These are phyloP conservation scores for Camelus bactrianus DNA, from an alignment of 2,113 vertebrate species.

Conservation along the genomic window DNA sequence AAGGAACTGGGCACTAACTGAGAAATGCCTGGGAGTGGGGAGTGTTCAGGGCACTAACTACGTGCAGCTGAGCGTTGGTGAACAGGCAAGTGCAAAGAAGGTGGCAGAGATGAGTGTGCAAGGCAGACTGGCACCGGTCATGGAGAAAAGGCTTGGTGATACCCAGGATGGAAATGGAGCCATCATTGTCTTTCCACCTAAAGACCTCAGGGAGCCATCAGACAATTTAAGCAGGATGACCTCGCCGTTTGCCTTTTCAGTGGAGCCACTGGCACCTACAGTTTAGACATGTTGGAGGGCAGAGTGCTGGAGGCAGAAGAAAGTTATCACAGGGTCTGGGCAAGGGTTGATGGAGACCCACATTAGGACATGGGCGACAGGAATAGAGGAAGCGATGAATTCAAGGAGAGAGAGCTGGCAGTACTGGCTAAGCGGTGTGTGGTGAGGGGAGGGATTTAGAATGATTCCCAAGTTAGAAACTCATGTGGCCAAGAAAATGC, in stretches of 20 bases:
- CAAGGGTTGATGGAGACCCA: background rate
- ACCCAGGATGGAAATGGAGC: background rate
- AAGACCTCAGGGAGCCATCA: background rate
- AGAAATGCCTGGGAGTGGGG: background rate
- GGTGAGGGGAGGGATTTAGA: background rate
- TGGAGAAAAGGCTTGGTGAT: background rate
- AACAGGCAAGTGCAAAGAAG: background rate
- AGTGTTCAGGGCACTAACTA: background rate
- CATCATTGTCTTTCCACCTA: background rate
- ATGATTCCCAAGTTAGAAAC: slow-evolving; percentile 17
- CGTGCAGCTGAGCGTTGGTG: background rate
- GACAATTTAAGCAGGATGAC: background rate
- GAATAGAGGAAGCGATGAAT: background rate
- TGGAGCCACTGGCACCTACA: background rate
- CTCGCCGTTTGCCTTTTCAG: background rate
- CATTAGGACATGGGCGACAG: background rate
- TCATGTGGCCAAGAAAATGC: background rate
- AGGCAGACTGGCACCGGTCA: background rate
- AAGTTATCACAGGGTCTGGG: background rate
- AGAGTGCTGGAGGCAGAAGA: background rate
- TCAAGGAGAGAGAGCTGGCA: background rate
- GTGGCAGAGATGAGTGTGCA: background rate
- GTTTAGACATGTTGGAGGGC: background rate
- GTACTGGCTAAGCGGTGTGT: background rate
- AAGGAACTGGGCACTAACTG: background rate